Percentiles rank a stretch among this genome's conserved stretches.
phyloP scores from a whole-genome alignment of 2,113 vertebrate genomes.

The Platycercus adscitus region DNA sequence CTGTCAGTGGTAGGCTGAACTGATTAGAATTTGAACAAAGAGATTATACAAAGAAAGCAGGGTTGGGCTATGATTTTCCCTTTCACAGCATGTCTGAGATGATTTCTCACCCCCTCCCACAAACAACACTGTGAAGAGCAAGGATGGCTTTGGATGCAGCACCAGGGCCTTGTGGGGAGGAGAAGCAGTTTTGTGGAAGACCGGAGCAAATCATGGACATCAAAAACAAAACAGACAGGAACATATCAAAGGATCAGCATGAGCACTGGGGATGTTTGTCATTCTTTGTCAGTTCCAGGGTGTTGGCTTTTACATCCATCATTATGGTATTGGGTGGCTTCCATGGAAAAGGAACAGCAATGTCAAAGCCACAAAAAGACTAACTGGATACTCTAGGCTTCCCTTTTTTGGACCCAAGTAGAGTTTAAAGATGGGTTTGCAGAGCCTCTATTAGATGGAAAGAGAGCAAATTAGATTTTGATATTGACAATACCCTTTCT shows the following conservation, averaged over 20 bases:
- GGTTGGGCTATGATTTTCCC: background rate
- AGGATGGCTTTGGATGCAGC: background rate
- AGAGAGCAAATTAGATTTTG: background rate
- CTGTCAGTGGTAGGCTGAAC: background rate
- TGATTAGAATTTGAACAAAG: background rate
- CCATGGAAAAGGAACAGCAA: background rate
- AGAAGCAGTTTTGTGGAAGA: background rate
- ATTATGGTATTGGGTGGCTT: background rate
- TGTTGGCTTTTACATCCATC: background rate
- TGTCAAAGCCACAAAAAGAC: background rate
- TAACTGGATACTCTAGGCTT: background rate
- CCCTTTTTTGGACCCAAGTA: background rate
- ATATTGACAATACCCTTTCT: background rate
- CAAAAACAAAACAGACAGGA: background rate
- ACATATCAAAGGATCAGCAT: background rate
- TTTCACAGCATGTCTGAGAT: background rate
- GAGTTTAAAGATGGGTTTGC: background rate
- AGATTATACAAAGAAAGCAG: background rate
- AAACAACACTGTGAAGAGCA: rapidly evolving
- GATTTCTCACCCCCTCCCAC: background rate
- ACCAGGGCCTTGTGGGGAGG: background rate
- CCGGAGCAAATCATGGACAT: background rate
- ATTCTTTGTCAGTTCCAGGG: background rate
- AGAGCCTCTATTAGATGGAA: background rate
- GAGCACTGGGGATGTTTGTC: background rate